Evolutionary conservation across 2,888 invertebrate genomes (phyloP), one percentile per base, ranked within the genome.

Genomic region (Rosalia funebris): DNA sequence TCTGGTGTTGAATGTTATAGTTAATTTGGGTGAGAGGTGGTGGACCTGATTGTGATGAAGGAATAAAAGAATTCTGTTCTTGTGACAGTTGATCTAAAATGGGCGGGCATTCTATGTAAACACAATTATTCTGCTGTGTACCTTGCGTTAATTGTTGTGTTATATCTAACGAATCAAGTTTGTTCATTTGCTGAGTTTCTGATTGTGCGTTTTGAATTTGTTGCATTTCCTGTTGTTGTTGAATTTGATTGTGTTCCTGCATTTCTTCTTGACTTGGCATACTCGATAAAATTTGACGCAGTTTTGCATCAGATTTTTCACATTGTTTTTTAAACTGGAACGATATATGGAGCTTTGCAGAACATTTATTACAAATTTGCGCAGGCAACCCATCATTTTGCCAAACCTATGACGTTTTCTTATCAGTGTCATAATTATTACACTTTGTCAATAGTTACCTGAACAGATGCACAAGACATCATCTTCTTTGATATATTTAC

Each of bases 291-390:
- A 78, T 78, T 45, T 81, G 80, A 45, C 82, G 69, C 52, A 83
- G 70, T 67, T 80, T 81, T 3, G 79, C 75, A 71, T 83, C 83
- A n/a, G 81, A 81, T 65, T 79, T 81, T 69, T 83, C 82, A 65
- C 83, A 83, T 59, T 77, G 78, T 66, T 81, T 83, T 69, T 83
- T 83, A 68, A 83, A 83, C 63, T 83, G 82, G 69, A 79, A 83
- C 1, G 82, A 79, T 60, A 83, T 81, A 64, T 83, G 81, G 11
- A 83, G 69, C 69, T 81, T 82, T 1, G 81, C 79, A 17, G 80
- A 79, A 71, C 83, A 83, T 71, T 81, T 82, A 52, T 81, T 80
- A 66, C 83, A 83, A 50, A 83, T 82, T 71, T 82, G 81, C 15
- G 76, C 68, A 14, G 83, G 83, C 31, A 84, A 65, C 31, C 81